Evolutionary conservation across 2,113 vertebrate genomes (phyloP).

Genomic region (Aramus guarauna): DNA sequence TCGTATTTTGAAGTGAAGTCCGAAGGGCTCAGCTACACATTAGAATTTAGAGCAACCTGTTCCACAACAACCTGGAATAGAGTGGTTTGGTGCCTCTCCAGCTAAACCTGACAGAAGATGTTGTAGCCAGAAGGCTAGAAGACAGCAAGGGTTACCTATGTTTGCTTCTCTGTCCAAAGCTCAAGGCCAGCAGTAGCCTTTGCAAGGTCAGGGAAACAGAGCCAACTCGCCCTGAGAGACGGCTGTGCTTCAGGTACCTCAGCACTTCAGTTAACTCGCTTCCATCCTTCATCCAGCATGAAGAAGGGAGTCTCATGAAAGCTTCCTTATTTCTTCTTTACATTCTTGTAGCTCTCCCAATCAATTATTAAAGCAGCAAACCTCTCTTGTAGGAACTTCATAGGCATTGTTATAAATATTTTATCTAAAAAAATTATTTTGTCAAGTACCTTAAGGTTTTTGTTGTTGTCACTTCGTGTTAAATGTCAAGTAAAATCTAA

Average conservation of each 20-base stretch:
- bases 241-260: neutral
- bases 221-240: neutral
- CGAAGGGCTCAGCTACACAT: neutral
- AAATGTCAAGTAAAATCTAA: conserved; percentile 51
- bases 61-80: neutral
- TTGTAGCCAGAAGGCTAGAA: neutral
- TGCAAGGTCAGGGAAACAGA: neutral
- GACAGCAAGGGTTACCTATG: neutral
- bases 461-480: conserved; percentile 48
- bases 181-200: neutral
- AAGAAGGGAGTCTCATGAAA: neutral
- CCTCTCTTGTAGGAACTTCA: conserved; percentile 36
- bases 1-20: neutral
- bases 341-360: neutral
- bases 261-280: neutral
- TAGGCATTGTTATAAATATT: conserved; percentile 54
- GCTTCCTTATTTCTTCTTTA: neutral
- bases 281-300: neutral
- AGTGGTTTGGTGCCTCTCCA: neutral
- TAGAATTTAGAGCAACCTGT: neutral
- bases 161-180: neutral
- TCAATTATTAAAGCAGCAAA: conserved; percentile 64
- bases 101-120: neutral
- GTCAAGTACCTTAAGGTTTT: conserved; percentile 41
- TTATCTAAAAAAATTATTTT: conserved; percentile 61